Percentiles rank a stretch among this genome's conserved stretches.
phyloP scores from a whole-genome alignment of 1,140 invertebrate genomes.

The Microplitis mediator region DNA sequence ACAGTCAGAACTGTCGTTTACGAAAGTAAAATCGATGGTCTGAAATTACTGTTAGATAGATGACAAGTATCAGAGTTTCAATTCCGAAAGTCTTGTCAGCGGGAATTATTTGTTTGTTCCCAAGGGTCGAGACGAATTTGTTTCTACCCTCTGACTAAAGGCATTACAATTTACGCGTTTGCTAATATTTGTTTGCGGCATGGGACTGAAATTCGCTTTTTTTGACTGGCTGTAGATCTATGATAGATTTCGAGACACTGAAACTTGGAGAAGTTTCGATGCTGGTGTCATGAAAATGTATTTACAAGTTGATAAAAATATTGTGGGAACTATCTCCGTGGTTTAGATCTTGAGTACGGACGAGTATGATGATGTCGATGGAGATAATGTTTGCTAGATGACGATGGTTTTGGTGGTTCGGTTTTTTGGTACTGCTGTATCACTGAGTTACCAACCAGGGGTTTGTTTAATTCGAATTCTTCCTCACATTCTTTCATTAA shows the following conservation, averaged over 20 bases:
- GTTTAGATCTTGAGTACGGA: constrained; percentile 54
- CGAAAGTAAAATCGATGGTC: no score
- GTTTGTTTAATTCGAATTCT: constrained; percentile 76
- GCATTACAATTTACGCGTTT: no score
- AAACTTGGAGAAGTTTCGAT: neutral
- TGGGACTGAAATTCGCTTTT: no score
- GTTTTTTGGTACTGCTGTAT: constrained; percentile 69
- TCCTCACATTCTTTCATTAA: constrained; percentile 73
- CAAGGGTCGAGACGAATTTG: no score
- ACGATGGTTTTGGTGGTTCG: constrained; percentile 58
- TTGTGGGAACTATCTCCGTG: constrained; percentile 56
- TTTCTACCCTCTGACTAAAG: no score
- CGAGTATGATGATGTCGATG: constrained; percentile 51
- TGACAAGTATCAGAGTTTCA: no score
- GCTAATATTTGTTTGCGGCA: no score
- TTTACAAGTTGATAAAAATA: neutral
- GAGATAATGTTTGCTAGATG: constrained; percentile 48
- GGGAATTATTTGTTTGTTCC: no score
- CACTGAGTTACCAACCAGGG: constrained; percentile 68
- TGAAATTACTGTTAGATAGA: no score
- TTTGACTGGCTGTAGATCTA: neutral
- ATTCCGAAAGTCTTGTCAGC: no score
- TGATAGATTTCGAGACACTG: constrained; percentile 16
- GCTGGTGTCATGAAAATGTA: neutral
- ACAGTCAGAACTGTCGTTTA: no score